Evolutionary conservation across 2,797 vertebrate species (phyloP), one percentile per base, ranked within the genome.

Genomic region (Vipera latastei): DNA sequence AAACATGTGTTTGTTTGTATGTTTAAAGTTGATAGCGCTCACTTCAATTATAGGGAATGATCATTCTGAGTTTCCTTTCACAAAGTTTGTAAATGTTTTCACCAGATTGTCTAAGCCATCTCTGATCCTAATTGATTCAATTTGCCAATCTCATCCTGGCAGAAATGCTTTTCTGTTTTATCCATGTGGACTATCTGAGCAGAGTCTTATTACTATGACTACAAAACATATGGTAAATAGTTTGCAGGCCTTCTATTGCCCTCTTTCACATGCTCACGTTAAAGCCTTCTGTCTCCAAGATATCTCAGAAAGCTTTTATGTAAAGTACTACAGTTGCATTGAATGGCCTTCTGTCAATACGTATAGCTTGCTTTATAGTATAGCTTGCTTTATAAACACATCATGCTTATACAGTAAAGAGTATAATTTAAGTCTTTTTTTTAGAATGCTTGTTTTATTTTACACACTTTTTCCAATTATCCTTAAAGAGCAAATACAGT

Each of bases 111-210:
- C 95, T 96, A 93, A 96, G 86, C 51, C 0, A 93, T 95, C 94
- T 95, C 91, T 93, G 94, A 94, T 91, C 94, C 95, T 97, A 97
- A 97, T 95, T 97, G 96, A 96, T 97, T 95, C 95, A 96, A 97
- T 96, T 96, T 96, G 93, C 94, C 96, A 96, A 93, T 96, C 95
- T 96, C 91, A 95, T 95, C 91, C 94, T 92, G 89, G 94, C 94
- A 96, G 92, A 96, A 96, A 28, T 94, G 92, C 94, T 89, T 92
- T 95, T 96, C 91, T 94, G 92, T 96, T 96, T 94, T 95, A 95
- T 94, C 92, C 93, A 95, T 92, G 96, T 93, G 93, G 93, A 93
- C 96, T 96, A 95, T 96, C 93, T 90, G 94, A 96, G 95, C 95
- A 91, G 92, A 94, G 93, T 94, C 86, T 96, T 96, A 97, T 96